Base-by-base conservation (phyloP, 2,888 invertebrate genomes). In the Idaea dimidiata region DNA sequence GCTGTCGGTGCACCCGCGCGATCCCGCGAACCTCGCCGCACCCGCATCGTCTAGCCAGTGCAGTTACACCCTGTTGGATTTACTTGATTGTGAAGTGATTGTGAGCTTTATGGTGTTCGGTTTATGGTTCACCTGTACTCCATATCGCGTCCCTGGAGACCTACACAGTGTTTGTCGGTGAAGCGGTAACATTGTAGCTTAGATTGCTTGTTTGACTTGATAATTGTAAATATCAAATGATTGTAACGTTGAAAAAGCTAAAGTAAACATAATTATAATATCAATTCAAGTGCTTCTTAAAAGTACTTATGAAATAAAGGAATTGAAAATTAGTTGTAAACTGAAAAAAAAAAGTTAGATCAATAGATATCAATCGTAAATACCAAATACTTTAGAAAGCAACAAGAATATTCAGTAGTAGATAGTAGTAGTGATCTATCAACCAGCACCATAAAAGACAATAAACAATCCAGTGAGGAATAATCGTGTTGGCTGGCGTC, bases 371-470 rank as follows among this genome's bases (percentile, higher is more conserved):
- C 16, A 55, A 55, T 16, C 5, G 32, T 54, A 57, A 43, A 53
- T 24, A 57, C 18, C n/a, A 59, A 60, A 58, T 55, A 61, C 17
- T 59, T 63, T 61, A 60, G 8, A 66, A 64, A 69, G 62, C 70
- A 54, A 62, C 63, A 68, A 70, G 59, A 60, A 70, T 71, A 72
- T 68, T 70, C 72, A 76, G 70, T 71, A 70, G 68, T 71, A 72
- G 74, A 78, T 80, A 79, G 80, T 76, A 72, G 78, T 75, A 82
- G 80, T 81, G 80, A 83, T 80, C 85, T 82, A 84, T 83, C 80
- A 83, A 80, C 86, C 87, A 89, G 81, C 84, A 87, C 91, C 91
- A 89, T 91, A 91, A 88, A 91, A 89, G 89, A 87, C 86, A 87
- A 86, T 87, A 87, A 88, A 86, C 87, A 88, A 88, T 87, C 86